phyloP scores from a whole-genome alignment of 2,113 vertebrate species.

The Martes martes region DNA sequence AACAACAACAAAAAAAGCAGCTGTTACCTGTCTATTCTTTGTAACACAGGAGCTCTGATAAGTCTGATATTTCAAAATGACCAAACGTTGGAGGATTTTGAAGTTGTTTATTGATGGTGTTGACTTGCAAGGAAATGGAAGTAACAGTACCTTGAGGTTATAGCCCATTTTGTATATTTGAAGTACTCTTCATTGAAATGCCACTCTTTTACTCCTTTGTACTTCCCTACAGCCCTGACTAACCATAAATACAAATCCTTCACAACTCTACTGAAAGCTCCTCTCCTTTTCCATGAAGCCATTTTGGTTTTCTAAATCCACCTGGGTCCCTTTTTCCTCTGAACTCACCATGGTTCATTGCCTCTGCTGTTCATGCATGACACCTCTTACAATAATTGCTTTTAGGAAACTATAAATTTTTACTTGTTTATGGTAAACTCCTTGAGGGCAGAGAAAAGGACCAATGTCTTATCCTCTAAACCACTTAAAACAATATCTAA shows the following conservation, averaged over 20 bases:
- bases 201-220: neutral
- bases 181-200: neutral
- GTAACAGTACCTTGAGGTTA: neutral
- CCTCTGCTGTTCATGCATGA: neutral
- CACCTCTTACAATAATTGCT: neutral
- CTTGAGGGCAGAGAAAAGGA: neutral
- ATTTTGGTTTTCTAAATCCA: neutral
- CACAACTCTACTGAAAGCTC: neutral
- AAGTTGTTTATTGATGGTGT: neutral
- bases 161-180: neutral
- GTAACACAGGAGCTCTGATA: neutral
- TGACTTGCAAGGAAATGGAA: neutral
- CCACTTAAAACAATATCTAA: neutral
- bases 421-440: neutral
- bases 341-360: neutral
- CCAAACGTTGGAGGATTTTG: neutral
- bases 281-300: neutral
- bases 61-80: neutral
- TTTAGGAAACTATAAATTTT: neutral
- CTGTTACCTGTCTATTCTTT: neutral
- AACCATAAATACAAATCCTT: neutral
- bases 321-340: neutral
- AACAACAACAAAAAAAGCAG: neutral
- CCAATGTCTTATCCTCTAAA: neutral
- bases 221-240: neutral